These are phyloP conservation scores for Spisula subtruncata DNA, from an alignment of 2,888 invertebrate genomes.

Conservation along the genomic window DNA sequence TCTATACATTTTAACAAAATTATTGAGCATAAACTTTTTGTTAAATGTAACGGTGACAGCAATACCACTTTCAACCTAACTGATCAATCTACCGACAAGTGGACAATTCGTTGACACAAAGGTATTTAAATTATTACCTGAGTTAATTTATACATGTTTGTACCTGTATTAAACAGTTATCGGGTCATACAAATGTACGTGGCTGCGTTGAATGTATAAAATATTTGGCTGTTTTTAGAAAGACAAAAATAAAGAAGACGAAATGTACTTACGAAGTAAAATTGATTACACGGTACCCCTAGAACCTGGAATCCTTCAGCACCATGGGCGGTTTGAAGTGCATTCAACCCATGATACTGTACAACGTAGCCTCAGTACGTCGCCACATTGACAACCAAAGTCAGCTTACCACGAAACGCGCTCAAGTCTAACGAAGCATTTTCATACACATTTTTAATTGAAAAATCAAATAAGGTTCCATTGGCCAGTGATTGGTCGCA, in stretches of 20 bases:
- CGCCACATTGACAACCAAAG: slow-evolving; percentile 88
- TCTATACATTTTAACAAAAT: too few relatives aligned
- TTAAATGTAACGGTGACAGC: too few relatives aligned
- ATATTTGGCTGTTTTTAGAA: too few relatives aligned
- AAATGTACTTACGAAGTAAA: slow-evolving; percentile 84
- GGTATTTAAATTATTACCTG: too few relatives aligned
- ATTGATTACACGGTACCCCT: slow-evolving; percentile 89
- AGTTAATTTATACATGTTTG: too few relatives aligned
- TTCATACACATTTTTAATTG: slow-evolving; percentile 66
- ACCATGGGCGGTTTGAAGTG: slow-evolving; percentile 87
- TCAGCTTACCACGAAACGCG: slow-evolving; percentile 74
- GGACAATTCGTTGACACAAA: too few relatives aligned
- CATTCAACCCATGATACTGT: slow-evolving; percentile 89
- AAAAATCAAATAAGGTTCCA: slow-evolving; percentile 69
- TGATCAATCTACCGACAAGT: too few relatives aligned
- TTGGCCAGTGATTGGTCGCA: slow-evolving; percentile 55
- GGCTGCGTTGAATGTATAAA: too few relatives aligned
- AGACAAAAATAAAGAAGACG: neutral
- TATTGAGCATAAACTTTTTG: too few relatives aligned
- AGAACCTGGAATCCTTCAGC: slow-evolving; percentile 86
- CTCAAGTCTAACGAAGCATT: slow-evolving; percentile 69
- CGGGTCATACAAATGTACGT: too few relatives aligned
- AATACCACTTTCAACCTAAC: too few relatives aligned
- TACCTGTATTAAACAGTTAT: too few relatives aligned
- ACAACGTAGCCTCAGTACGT: slow-evolving; percentile 89